Evolutionary conservation across 1,140 invertebrate genomes (phyloP).

Genomic region (Sinonovacula constricta): DNA sequence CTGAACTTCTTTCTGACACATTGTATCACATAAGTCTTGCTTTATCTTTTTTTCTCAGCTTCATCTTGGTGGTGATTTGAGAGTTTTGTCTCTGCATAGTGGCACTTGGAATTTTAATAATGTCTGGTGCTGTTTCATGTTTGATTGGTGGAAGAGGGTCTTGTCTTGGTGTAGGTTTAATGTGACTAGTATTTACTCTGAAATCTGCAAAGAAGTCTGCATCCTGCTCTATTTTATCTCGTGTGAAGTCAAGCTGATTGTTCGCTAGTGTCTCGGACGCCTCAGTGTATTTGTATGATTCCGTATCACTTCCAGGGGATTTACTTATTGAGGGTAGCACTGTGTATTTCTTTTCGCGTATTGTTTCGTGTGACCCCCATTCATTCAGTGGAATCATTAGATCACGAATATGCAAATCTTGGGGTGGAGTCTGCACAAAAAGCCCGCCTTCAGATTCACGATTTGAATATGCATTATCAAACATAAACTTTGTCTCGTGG

Average conservation of each 20-base stretch:
- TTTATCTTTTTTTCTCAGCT: neutral
- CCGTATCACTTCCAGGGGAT: neutral
- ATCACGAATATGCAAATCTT: constrained; percentile 53
- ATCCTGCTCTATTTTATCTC: constrained; percentile 65
- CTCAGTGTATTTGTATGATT: constrained; percentile 6
- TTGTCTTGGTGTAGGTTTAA: constrained; percentile 58
- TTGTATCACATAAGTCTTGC: too few relatives aligned
- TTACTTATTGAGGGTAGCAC: constrained; percentile 63
- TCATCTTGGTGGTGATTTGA: neutral
- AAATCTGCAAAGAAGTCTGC: constrained; percentile 69
- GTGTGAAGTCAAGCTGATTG: constrained; percentile 65
- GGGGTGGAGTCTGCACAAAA: constrained; percentile 35
- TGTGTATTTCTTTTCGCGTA: constrained; percentile 63
- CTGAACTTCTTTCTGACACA: too few relatives aligned
- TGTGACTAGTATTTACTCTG: constrained; percentile 58
- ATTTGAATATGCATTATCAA: constrained; percentile 44
- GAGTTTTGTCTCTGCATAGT: neutral
- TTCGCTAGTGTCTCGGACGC: constrained; percentile 36
- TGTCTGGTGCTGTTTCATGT: constrained; percentile 7
- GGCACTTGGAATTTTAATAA: neutral
- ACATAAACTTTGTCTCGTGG: constrained; percentile 32
- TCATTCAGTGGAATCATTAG: constrained; percentile 59
- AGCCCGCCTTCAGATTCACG: constrained; percentile 21
- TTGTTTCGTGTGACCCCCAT: constrained; percentile 27
- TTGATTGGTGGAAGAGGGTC: constrained; percentile 57